These are phyloP conservation scores for Podarcis muralis DNA, from an alignment of 2,113 vertebrate species.

Conservation along the genomic window DNA sequence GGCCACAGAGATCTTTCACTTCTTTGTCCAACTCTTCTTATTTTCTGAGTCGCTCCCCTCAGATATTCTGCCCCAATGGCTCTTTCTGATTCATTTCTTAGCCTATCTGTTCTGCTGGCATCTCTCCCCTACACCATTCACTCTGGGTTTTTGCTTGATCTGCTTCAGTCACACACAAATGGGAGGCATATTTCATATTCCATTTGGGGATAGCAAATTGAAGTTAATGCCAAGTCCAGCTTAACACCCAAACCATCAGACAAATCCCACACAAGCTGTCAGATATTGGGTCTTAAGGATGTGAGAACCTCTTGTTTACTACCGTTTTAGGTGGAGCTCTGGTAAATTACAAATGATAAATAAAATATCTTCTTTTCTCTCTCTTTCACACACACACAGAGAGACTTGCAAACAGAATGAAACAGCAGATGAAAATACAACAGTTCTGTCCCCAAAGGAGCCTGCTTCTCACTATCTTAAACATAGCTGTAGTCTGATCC, in stretches of 20 bases:
- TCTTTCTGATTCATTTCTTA: not conserved
- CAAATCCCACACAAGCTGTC: not conserved
- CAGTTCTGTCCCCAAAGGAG: not conserved
- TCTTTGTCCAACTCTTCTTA: not conserved
- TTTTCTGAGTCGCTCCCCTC: not conserved
- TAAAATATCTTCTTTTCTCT: not conserved
- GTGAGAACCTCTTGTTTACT: not conserved
- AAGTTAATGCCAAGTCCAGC: not conserved
- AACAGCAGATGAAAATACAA: not conserved
- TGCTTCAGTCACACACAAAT: not conserved
- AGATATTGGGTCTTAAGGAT: not conserved
- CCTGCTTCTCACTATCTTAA: constrained; percentile 27
- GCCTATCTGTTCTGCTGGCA: not conserved
- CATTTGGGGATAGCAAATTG: not conserved
- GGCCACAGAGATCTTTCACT: not conserved
- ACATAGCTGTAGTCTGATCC: not conserved
- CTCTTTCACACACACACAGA: not conserved
- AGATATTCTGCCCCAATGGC: not conserved
- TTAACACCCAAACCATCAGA: not conserved
- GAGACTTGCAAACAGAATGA: not conserved
- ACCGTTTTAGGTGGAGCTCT: not conserved
- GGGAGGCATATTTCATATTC: not conserved
- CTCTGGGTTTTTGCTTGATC: not conserved
- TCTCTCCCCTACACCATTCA: too few relatives aligned
- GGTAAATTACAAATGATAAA: not conserved